Conservation (phyloP, 1,140 invertebrate species). For the Archegozetes longisetosus region DNA sequence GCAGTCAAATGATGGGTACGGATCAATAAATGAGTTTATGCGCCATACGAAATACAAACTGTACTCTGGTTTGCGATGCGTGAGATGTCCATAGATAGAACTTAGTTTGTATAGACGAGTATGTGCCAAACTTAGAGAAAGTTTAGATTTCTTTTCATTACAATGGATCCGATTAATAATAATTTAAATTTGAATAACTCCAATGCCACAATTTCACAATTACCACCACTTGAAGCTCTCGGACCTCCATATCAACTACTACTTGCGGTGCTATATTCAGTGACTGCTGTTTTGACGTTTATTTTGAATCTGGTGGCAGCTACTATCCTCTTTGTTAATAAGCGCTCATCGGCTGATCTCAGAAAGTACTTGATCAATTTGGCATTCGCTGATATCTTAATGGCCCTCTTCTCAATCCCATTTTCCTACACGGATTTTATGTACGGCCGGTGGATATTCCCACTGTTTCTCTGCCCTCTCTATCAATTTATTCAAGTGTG, state of each 20-base stretch:
- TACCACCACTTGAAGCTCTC: slow-evolving; percentile 12
- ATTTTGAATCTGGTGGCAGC: slow-evolving; percentile 29
- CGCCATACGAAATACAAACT: too few relatives aligned
- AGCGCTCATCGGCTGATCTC: slow-evolving; percentile 26
- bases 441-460: slow-evolving; percentile 31
- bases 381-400: slow-evolving; percentile 30
- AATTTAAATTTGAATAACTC: neutral
- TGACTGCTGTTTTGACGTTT: slow-evolving; percentile 28
- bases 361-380: slow-evolving; percentile 31
- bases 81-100: too few relatives aligned
- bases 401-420: slow-evolving; percentile 33
- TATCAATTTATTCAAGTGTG: slow-evolving; percentile 30
- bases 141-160: too few relatives aligned
- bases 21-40: too few relatives aligned
- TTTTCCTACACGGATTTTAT: slow-evolving; percentile 34
- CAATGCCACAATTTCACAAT: neutral
- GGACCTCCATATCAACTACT: slow-evolving; percentile 22
- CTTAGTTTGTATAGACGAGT: too few relatives aligned
- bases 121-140: too few relatives aligned
- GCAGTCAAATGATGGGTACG: too few relatives aligned
- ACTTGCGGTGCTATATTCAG: slow-evolving; percentile 27
- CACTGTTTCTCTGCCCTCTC: slow-evolving; percentile 29
- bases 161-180: neutral
- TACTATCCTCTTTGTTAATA: slow-evolving; percentile 26
- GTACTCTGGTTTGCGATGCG: too few relatives aligned